A percentile compares a stretch with the other conserved stretches of the same genome.
phyloP scores from a whole-genome alignment of 2,797 vertebrate species.

The Simalia tracyae region DNA sequence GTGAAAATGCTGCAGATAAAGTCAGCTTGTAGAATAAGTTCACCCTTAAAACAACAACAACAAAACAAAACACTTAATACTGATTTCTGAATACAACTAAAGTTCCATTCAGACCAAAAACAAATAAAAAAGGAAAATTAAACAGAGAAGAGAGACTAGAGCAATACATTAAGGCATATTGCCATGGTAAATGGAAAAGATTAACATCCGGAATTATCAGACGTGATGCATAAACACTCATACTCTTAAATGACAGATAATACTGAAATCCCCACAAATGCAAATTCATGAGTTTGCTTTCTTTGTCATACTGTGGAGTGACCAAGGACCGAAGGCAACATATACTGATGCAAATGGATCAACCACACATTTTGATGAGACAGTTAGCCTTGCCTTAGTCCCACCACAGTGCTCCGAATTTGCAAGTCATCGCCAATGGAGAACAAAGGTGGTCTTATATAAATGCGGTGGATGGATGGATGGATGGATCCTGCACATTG shows the following conservation, averaged over 20 bases:
- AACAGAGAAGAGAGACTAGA: background rate
- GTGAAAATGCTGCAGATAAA: background rate
- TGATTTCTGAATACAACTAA: background rate
- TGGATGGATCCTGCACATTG: too few relatives aligned
- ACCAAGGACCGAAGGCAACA: background rate
- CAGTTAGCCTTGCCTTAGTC: background rate
- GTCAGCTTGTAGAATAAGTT: background rate
- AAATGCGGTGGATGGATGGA: too few relatives aligned
- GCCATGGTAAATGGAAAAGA: background rate
- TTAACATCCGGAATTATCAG: background rate
- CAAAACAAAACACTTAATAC: background rate
- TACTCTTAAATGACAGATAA: background rate
- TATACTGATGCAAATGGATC: too few relatives aligned
- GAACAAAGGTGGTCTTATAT: too few relatives aligned
- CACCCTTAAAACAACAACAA: background rate
- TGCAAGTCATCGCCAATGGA: too few relatives aligned
- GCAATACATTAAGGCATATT: background rate
- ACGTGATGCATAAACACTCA: background rate
- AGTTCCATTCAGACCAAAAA: background rate
- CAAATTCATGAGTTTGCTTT: background rate
- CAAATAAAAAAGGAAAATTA: background rate
- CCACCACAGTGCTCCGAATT: too few relatives aligned
- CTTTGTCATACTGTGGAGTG: background rate
- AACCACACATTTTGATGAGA: background rate
- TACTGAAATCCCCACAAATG: background rate